Base-by-base conservation (phyloP, 2,888 invertebrate species). In the Drosophila melanosoma region DNA sequence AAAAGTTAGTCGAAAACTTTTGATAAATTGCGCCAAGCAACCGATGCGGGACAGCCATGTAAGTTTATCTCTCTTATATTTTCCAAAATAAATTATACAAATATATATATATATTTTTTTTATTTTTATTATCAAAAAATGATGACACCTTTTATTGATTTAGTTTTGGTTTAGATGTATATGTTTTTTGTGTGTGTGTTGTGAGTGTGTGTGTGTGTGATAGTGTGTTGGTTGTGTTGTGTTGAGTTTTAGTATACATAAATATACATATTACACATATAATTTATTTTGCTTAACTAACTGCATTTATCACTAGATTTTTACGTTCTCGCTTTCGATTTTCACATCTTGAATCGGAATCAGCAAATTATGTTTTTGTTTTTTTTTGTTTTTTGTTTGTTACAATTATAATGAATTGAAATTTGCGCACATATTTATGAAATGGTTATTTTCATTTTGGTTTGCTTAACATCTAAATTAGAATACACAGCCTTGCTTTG, bases 401-500 rank as follows among this genome's bases (percentile, higher is more conserved):
- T 69, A 57, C 57, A 57, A 57, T 36, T 54, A 32, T 38, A 38
- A 56, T 42, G 54, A 54, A 29, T 60, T 51, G 26, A 17, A 35
- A 75, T 62, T 71, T 61, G 60, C 64, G 64, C 69, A 71, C 53
- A 64, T 74, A 35, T 20, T 66, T 56, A 74, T 73, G 57, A 62
- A 83, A 75, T 71, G 40, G 54, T 61, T 52, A n/a, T 20, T 42
- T 15, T 23, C 23, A 45, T 15, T 45, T 8, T 4, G 45, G 40
- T 57, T 68, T 56, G 26, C 79, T 76, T 83, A 81, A 54, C 57
- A 62, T 79, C 74, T 85, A 89, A 23, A 69, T 90, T 85, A 91
- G 91, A 92, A 92, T 85, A 91, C 91, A 91, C 91, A 91, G 91
- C 91, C 91, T 92, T 92, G 91, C 91, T 91, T 91, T 91, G 91